Evolutionary conservation across 2,113 vertebrate species (phyloP).

Genomic region (Tricholaema leucomelas): DNA sequence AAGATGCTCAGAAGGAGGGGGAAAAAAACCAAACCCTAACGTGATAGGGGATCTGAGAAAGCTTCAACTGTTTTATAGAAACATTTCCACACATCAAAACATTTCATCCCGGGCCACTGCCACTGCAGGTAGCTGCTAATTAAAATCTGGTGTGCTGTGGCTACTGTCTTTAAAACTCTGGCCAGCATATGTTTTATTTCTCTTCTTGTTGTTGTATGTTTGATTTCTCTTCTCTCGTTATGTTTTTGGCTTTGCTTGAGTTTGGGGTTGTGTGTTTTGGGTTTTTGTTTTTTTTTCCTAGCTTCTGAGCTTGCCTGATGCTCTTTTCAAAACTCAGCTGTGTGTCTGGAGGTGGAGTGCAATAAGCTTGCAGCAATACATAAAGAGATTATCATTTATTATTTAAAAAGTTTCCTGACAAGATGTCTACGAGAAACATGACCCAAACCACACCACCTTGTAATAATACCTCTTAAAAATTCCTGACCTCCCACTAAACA

Average conservation of each 20-base stretch:
- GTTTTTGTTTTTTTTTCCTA: background rate
- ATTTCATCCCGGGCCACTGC: slow-evolving; percentile 49
- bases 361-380: slow-evolving; percentile 47
- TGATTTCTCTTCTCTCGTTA: background rate
- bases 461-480: slow-evolving; percentile 73
- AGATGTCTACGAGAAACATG: slow-evolving; percentile 48
- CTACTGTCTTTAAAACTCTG: slow-evolving; percentile 58
- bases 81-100: slow-evolving; percentile 53
- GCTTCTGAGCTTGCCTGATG: slow-evolving; percentile 1
- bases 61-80: slow-evolving; percentile 51
- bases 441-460: slow-evolving; percentile 67
- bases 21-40: background rate
- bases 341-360: slow-evolving; percentile 43
- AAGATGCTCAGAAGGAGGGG: accelerated
- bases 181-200: slow-evolving; percentile 36
- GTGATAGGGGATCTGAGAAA: background rate
- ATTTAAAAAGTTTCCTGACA: slow-evolving; percentile 68
- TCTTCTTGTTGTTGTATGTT: background rate
- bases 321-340: slow-evolving; percentile 35
- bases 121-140: slow-evolving; percentile 65
- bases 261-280: too few relatives aligned
- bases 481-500: slow-evolving; percentile 71
- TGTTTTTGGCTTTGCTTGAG: too few relatives aligned
- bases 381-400: slow-evolving; percentile 74
- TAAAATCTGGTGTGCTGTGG: slow-evolving; percentile 53